Conservation (phyloP, 2,797 vertebrate genomes). For the Gallinago solitaria region DNA sequence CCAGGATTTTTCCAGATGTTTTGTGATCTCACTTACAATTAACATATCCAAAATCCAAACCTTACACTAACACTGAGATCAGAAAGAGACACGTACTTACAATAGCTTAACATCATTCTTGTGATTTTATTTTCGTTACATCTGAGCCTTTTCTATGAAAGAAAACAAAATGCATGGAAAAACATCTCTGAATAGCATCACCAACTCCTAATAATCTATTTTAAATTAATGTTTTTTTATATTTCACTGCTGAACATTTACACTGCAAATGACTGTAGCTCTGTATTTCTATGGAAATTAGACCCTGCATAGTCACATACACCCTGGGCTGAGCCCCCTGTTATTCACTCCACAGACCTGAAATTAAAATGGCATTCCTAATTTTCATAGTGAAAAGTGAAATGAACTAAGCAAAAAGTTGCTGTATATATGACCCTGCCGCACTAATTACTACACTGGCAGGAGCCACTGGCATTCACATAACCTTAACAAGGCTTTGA, state of each 20-base stretch:
- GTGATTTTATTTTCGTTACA: not conserved
- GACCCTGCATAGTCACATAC: rapidly evolving
- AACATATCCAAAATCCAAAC: not conserved
- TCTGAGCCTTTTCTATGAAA: not conserved
- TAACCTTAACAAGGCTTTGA: not conserved
- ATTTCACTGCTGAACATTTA: not conserved
- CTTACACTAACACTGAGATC: not conserved
- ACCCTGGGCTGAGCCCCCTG: not conserved
- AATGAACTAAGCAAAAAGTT: not conserved
- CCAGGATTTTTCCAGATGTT: constrained; percentile 7
- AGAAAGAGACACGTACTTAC: not conserved
- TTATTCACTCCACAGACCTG: not conserved
- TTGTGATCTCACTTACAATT: not conserved
- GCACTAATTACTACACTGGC: not conserved
- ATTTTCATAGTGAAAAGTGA: not conserved
- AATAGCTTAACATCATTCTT: not conserved
- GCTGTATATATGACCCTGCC: not conserved
- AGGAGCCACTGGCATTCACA: not conserved
- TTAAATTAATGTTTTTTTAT: not conserved
- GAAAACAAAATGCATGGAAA: not conserved
- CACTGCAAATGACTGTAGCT: not conserved
- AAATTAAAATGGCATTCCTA: not conserved
- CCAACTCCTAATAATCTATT: not conserved
- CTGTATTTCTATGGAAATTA: not conserved
- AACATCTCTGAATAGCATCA: not conserved